Percentiles rank a stretch among this genome's conserved stretches.
Evolutionary conservation across 2,888 invertebrate species (phyloP).

Genomic region (Agonopterix arenella): DNA sequence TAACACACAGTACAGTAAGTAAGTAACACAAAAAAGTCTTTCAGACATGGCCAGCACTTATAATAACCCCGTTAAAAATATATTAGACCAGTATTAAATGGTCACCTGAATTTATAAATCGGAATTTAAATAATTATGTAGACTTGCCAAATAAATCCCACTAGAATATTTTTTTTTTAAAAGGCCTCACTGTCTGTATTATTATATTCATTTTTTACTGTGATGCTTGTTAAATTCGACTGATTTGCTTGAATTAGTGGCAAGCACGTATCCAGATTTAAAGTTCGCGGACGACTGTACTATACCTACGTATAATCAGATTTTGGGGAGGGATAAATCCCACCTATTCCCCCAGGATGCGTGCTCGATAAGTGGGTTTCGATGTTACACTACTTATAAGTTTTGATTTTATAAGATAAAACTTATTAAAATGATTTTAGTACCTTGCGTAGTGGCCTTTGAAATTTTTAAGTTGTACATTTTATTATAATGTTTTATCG

Average conservation of each 20-base stretch:
- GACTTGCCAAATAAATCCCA: conserved; percentile 7
- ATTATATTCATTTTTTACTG: conserved; percentile 35
- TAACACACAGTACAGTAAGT: no score
- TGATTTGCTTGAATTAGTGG: conserved; percentile 35
- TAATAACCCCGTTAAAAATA: no score
- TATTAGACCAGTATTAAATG: no score
- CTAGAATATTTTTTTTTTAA: no score
- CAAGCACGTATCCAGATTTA: no score
- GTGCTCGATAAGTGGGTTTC: conserved; percentile 27
- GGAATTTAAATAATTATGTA: conserved; percentile 2
- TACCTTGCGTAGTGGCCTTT: conserved; percentile 31
- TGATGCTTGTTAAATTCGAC: conserved; percentile 47
- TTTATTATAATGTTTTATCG: conserved; percentile 49
- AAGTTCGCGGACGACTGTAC: no score
- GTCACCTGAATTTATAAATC: no score
- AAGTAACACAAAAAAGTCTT: no score
- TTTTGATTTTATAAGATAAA: conserved; percentile 21
- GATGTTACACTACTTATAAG: conserved; percentile 31
- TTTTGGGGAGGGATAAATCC: no score
- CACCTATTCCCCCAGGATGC: no score
- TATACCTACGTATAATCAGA: no score
- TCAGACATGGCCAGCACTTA: no score
- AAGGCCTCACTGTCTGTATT: conserved; percentile 32
- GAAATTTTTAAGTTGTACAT: conserved; percentile 65
- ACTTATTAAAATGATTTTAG: neutral